Conservation (phyloP, 2,113 vertebrate species). For the Choloepus hoffmanni region DNA sequence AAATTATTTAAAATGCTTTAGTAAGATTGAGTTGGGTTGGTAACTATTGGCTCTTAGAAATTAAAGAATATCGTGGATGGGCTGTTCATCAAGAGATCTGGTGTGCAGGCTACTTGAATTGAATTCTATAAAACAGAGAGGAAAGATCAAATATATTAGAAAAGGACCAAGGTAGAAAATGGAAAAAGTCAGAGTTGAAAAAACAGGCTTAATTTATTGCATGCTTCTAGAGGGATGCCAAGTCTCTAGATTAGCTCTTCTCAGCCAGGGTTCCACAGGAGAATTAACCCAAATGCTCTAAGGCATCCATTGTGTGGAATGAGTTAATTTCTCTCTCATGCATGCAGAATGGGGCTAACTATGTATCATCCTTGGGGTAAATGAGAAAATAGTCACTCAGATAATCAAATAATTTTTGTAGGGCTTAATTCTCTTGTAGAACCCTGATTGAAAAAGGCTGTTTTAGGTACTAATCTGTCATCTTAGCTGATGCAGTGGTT, state of each 20-base stretch:
- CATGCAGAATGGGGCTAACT: background rate
- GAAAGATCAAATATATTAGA: constrained; percentile 7
- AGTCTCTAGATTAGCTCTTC: constrained; percentile 31
- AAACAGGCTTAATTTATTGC: constrained; percentile 15
- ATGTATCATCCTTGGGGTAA: background rate
- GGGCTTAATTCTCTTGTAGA: constrained; percentile 15
- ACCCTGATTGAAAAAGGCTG: constrained; percentile 9
- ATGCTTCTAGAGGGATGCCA: background rate
- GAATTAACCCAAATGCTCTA: background rate
- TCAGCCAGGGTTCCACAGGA: background rate
- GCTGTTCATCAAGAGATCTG: background rate
- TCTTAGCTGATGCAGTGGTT: background rate
- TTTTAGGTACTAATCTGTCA: constrained; percentile 35
- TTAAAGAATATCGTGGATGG: background rate
- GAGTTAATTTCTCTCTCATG: background rate
- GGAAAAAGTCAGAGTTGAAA: constrained; percentile 24
- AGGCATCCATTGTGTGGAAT: constrained; percentile 21
- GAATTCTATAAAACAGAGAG: constrained; percentile 17
- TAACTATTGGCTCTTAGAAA: constrained; percentile 40
- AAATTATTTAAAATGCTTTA: constrained; percentile 55
- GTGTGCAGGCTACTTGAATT: constrained; percentile 1
- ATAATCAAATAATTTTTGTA: constrained; percentile 55
- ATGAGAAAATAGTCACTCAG: constrained; percentile 19
- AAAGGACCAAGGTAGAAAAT: constrained; percentile 16
- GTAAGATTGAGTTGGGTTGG: constrained; percentile 56